Evolutionary conservation across 2,113 vertebrate genomes (phyloP).

Genomic region (Micromys minutus): DNA sequence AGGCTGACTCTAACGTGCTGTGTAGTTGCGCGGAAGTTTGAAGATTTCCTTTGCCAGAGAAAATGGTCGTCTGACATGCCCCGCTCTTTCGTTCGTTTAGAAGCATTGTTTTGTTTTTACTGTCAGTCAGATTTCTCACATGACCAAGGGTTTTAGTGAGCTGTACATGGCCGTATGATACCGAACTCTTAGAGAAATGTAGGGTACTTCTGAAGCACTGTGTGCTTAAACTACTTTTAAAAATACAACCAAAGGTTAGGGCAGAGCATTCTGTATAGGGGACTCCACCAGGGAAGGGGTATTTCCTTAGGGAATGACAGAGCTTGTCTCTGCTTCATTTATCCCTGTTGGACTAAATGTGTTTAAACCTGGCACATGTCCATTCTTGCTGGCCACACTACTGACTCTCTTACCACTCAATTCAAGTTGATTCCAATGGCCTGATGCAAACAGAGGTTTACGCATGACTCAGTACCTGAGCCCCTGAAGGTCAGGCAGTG

Average conservation of each 20-base stretch:
- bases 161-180: not conserved
- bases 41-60: not conserved
- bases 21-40: not conserved
- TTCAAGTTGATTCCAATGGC: not conserved
- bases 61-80: not conserved
- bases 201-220: not conserved
- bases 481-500: constrained; percentile 18
- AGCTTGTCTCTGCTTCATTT: not conserved
- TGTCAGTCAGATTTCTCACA: not conserved
- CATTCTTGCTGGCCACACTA: not conserved
- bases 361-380: not conserved
- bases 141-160: constrained; percentile 50
- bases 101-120: constrained; percentile 38
- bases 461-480: constrained; percentile 28
- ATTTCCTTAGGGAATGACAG: not conserved
- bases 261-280: constrained; percentile 35
- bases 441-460: not conserved
- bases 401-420: not conserved
- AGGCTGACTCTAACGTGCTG: not conserved
- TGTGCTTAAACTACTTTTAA: constrained; percentile 56
- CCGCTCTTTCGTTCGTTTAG: constrained; percentile 16
- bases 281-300: not conserved
- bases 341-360: not conserved
- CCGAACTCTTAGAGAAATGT: constrained; percentile 32
- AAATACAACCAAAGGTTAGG: constrained; percentile 31